Conservation (phyloP, 2,113 vertebrate species). For the Conger conger region DNA sequence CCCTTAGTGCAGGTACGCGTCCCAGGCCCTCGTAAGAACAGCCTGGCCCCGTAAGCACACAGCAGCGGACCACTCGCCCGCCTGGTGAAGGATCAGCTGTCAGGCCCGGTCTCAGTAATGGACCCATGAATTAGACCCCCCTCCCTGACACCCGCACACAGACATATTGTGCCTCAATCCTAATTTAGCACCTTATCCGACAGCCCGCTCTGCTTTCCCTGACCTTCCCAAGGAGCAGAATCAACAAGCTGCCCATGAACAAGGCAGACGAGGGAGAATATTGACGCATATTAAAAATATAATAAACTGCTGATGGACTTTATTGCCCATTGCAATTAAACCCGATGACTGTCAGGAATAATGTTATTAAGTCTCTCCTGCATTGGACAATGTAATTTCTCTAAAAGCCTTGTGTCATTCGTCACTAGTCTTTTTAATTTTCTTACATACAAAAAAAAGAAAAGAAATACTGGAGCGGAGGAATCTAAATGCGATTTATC, state of each 20-base stretch:
- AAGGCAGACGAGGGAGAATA: neutral
- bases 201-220: constrained; percentile 66
- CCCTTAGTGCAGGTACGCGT: constrained; percentile 43
- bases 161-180: constrained; percentile 77
- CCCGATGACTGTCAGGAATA: constrained; percentile 30
- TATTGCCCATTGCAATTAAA: constrained; percentile 65
- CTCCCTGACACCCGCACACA: constrained; percentile 72
- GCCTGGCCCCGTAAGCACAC: constrained; percentile 63
- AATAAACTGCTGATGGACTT: constrained; percentile 51
- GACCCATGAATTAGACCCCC: constrained; percentile 75
- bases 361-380: constrained; percentile 24
- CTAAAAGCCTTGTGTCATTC: constrained; percentile 19
- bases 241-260: constrained; percentile 51
- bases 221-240: constrained; percentile 64
- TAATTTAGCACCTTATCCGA: constrained; percentile 83
- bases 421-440: neutral
- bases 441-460: neutral
- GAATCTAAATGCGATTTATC: neutral
- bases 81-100: constrained; percentile 76
- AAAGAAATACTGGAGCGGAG: neutral
- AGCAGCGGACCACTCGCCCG: constrained; percentile 70
- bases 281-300: neutral
- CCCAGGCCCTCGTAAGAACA: constrained; percentile 54
- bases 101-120: constrained; percentile 74
- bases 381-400: constrained; percentile 33